These are phyloP conservation scores for Solea solea DNA, from an alignment of 2,113 vertebrate genomes.

Conservation along the genomic window DNA sequence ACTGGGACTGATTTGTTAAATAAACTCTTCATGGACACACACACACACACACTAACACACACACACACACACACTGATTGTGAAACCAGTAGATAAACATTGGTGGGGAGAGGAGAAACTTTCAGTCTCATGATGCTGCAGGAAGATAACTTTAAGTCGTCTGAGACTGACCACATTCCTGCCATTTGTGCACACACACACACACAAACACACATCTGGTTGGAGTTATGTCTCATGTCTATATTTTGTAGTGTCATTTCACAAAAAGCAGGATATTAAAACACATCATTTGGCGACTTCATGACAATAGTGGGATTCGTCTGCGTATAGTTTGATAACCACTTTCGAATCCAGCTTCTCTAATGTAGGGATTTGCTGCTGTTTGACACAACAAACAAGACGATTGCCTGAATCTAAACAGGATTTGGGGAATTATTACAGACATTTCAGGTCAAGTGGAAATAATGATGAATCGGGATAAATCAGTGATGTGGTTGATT, in stretches of 20 bases:
- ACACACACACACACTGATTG: conserved; percentile 30
- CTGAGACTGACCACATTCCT: conserved; percentile 67
- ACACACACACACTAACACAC: conserved; percentile 18
- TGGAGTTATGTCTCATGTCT: not conserved
- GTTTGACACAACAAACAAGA: not conserved
- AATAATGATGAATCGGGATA: not conserved
- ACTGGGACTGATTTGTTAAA: conserved; percentile 64
- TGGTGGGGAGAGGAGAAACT: conserved; percentile 44
- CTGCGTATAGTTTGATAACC: not conserved
- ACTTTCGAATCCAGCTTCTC: not conserved
- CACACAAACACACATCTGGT: conserved; percentile 18
- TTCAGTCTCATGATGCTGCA: conserved; percentile 68
- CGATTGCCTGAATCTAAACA: not conserved
- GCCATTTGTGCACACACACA: conserved; percentile 32
- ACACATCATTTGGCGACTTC: not conserved
- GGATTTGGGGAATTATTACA: not conserved
- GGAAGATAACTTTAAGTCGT: conserved; percentile 69
- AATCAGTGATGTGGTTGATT: not conserved
- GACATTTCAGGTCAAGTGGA: not conserved
- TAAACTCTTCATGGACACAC: conserved; percentile 58
- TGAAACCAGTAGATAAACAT: conserved; percentile 64
- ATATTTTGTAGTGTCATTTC: not conserved
- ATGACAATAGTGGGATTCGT: not conserved
- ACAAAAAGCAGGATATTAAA: not conserved
- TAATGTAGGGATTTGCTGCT: not conserved